Evolutionary conservation across 2,888 invertebrate species (phyloP), one percentile per base, ranked within the genome.

Genomic region (Melanchra persicariae): DNA sequence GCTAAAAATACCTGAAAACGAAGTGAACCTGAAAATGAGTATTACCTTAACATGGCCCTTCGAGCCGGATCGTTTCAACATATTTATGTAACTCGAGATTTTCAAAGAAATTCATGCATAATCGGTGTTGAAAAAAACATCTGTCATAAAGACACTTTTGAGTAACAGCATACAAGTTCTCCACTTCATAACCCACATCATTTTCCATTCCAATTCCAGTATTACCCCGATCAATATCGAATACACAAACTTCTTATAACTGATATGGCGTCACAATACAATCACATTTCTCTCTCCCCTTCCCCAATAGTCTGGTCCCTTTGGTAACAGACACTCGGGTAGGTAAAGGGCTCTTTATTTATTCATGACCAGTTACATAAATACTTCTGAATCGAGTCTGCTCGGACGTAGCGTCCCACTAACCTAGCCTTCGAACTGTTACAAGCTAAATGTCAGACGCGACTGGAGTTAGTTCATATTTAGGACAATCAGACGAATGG

Each of bases 401-500:
- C 30, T 49, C 64, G 45, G 24, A 63, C 58, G 55, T 63, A 30
- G 63, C 71, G 81, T 19, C 63, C 81, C 45, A 81, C 49, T 81
- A 34, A 82, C 83, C 74, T 73, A 63, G 62, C 83, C 83, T 83
- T 79, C 68, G 19, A 1, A 57, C 58, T 49, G 61, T 68, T 68
- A 77, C 73, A 51, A 57, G 52, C 7, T 82, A 82, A 79, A 79
- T 79, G 83, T 73, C 83, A 82, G 57, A 24, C n/a, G 12, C 45
- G 34, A 10, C 26, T 49, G 19, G n/a, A 43, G 40, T 34, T 59
- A 4, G 24, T 45, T 55, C 80, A 51, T 77, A 62, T 52, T 57
- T 77, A 64, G 49, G 47, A 61, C 43, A 30, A 59, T 74, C 40
- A 49, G 30, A 54, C 10, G 52, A 54, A 52, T 52, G n/a, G 15